Evolutionary conservation across 2,888 invertebrate species (phyloP), one percentile per base, ranked within the genome.

Genomic region (Torymus auratus): DNA sequence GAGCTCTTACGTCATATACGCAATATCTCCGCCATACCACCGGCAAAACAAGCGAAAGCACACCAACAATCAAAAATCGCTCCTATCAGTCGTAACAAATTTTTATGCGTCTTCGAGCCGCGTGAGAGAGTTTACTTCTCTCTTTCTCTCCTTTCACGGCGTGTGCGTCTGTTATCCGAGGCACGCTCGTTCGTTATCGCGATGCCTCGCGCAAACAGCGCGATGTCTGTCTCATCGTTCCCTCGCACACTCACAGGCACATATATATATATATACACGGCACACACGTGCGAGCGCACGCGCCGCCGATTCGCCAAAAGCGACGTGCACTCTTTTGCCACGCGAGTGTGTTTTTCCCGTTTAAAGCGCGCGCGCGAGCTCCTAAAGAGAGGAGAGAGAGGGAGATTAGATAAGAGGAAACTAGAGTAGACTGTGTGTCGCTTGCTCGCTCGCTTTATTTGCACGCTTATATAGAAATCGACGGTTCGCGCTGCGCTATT

Each of bases 391-490:
- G 55, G 60, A 68, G 20, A 11, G 68, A 28, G 17, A 41, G 14
- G 23, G 61, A 70, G 81, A 81, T 81, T 81, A 81, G 81, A 81
- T 81, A 81, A 81, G 81, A 15, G 28, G 23, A 69, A 69, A 62
- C 72, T 67, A 60, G 77, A 81, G 81, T 68, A 81, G 81, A 81
- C 81, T 77, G 64, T 61, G 71, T 76, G 80, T 76, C 80, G 80
- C 80, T 28, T 14, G 61, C 69, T 28, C 52, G 71, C 23, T 41
- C 41, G 41, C 72, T 65, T 78, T 73, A 78, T 73, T 73, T 65
- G 65, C 71, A 12, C 15, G 20, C 56, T 28, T 15, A 56, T 28
- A 72, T 58, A 74, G 74, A 58, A 74, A 58, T 74, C 65, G 58
- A 58, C 74, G 50, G 61, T 71, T 71, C 71, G 20, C 52, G 11